Conservation (phyloP, 2,113 vertebrate species). For the Chitala chitala region DNA sequence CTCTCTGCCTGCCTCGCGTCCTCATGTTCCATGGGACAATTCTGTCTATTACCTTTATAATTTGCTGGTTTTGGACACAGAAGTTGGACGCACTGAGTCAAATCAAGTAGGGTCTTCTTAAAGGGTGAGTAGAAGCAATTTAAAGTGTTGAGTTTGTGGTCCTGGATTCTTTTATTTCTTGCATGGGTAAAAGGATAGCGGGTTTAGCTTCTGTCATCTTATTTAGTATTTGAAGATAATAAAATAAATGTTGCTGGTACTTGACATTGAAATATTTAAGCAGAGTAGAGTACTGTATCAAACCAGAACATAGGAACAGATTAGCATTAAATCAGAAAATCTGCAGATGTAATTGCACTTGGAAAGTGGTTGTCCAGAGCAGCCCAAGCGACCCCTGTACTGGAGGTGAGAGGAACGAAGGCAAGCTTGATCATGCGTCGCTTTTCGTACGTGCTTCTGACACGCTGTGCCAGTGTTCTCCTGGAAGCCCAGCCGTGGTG, state of each 20-base stretch:
- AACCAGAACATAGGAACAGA: neutral
- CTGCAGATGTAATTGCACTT: constrained; percentile 37
- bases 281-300: neutral
- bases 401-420: constrained; percentile 75
- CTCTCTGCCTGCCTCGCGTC: neutral
- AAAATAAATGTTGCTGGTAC: neutral
- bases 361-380: constrained; percentile 72
- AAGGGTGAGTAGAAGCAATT: constrained; percentile 20
- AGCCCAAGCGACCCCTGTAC: constrained; percentile 54
- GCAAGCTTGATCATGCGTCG: constrained; percentile 73
- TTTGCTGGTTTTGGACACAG: neutral
- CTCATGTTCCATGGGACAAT: neutral
- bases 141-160: neutral
- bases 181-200: too few relatives aligned
- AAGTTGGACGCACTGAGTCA: neutral
- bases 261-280: neutral
- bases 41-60: neutral
- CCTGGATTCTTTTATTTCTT: neutral
- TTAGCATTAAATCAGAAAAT: neutral
- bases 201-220: neutral
- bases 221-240: neutral
- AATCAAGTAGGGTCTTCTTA: constrained; percentile 5
- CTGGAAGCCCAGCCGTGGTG: too few relatives aligned
- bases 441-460: neutral
- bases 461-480: constrained; percentile 4